A percentile compares a stretch with the other conserved stretches of the same genome.
phyloP scores from a whole-genome alignment of 1,140 invertebrate species.

The Hestina assimilis region DNA sequence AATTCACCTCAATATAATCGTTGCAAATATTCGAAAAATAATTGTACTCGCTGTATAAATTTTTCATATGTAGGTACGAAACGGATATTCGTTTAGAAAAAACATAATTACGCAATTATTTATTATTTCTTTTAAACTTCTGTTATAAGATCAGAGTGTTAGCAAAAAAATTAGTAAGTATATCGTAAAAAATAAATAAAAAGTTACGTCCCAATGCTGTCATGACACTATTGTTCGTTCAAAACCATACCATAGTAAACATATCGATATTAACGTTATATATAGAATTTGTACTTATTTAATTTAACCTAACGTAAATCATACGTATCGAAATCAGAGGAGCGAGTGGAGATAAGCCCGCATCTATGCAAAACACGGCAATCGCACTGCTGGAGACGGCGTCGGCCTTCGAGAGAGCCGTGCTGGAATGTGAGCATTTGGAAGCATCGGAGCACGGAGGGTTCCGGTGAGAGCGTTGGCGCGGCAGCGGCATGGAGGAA shows the following conservation, averaged over 20 bases:
- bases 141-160: not conserved
- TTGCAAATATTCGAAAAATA: too few species aligned
- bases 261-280: slow-evolving; percentile 40
- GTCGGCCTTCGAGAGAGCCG: slow-evolving; percentile 62
- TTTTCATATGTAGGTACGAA: too few species aligned
- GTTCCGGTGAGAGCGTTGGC: slow-evolving; percentile 72
- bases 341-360: slow-evolving; percentile 42
- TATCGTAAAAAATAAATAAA: not conserved
- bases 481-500: slow-evolving; percentile 70
- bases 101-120: too few species aligned
- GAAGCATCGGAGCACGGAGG: slow-evolving; percentile 67
- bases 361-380: slow-evolving; percentile 76
- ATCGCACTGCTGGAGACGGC: slow-evolving; percentile 69
- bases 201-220: not conserved
- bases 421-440: slow-evolving; percentile 72
- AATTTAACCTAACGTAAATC: slow-evolving; percentile 26
- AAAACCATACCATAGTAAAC: slow-evolving; percentile 72
- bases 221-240: not conserved
- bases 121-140: too few species aligned
- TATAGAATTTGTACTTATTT: slow-evolving; percentile 30
- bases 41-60: too few species aligned
- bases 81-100: too few species aligned
- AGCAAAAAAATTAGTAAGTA: not conserved
- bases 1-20: too few species aligned
- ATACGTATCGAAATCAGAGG: slow-evolving; percentile 42